Conservation (phyloP, 2,113 vertebrate species). For the human region GRCh38 chr1:238317501-238318000, state of each 20-base stretch:
- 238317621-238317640: rapidly evolving
- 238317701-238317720: not conserved
- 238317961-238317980: not conserved
- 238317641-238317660: not conserved
- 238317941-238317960: not conserved
- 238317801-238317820: not conserved
- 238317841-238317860: not conserved
- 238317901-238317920: not conserved
- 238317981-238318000: not conserved
- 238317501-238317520: not conserved
- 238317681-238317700: not conserved
- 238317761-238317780: not conserved
- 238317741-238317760: not conserved
- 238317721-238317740: not conserved
- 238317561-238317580: not conserved
- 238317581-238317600: not conserved
- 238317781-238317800: not conserved
- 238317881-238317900: not conserved
- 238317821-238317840: not conserved
- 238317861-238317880: not conserved
- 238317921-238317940: not conserved
- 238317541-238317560: not conserved
- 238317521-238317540: not conserved
- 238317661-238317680: not conserved
- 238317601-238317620: not conserved